Base-by-base conservation (phyloP, 1,140 invertebrate genomes). In the Drosophila dunni region DNA sequence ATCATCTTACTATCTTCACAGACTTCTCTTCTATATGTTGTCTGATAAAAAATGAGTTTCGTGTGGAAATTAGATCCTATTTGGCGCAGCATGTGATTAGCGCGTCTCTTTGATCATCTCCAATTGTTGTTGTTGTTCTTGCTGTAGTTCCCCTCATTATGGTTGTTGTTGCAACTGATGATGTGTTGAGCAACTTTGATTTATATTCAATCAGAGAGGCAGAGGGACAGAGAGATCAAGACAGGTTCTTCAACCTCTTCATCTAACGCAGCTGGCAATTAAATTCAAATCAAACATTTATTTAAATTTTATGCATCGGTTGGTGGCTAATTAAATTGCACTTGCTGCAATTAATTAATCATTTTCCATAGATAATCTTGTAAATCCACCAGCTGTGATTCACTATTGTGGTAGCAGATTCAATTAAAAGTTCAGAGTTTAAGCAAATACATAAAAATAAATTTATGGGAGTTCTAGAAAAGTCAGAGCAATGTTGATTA, bases 271-370 rank as follows among this genome's bases (percentile, higher is more conserved):
- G 53, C 53, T 17, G 15, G 78, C 85, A 89, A 89, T 89, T 89
- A 90, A 89, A 89, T 89, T 90, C 81, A 89, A 89, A 89, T 89
- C 84, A 89, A 89, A 84, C 74, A 89, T 90, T 89, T 89, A 89
- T 89, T 89, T 90, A 89, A 89, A 89, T 89, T 85, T 85, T 90
- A 90, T 90, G 78, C 85, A 88, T 48, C 84, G 75, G 67, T 61
- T 84, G 84, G 84, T 78, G 84, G 85, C 78, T 84, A 75, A 88
- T 88, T 88, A 77, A 88, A 80, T 60, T 50, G 69, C 80, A 76
- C 64, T 74, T 42, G 24, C 45, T 24, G 34, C 40, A 73, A 60
- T 70, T 58, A 53, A 54, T 46, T 51, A 40, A 51, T 68, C 17
- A 57, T 24, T 2, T 50, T 20, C 54, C 7, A 20, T 15, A 9